Evolutionary conservation across 2,888 invertebrate species (phyloP).

Genomic region (Ichneumoninae sp.): DNA sequence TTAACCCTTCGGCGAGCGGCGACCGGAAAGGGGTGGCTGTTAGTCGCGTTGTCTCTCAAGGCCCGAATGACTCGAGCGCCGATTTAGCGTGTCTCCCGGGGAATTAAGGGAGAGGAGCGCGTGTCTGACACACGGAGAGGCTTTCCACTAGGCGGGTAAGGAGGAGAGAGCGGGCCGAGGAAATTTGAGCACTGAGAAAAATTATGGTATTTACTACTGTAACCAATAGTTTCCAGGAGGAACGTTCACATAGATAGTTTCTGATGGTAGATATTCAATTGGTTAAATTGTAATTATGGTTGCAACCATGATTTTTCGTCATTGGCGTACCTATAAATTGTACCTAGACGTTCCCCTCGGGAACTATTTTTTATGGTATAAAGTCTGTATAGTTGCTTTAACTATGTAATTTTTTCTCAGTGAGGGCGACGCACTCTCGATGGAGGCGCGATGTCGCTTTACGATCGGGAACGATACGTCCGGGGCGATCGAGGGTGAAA

Average conservation of each 20-base stretch:
- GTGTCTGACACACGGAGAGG: slow-evolving; percentile 30
- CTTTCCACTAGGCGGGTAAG: slow-evolving; percentile 20
- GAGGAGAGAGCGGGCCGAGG: not conserved
- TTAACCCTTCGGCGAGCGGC: slow-evolving; percentile 3
- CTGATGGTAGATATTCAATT: too few relatives aligned
- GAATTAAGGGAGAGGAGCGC: slow-evolving; percentile 24
- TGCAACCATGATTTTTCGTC: too few relatives aligned
- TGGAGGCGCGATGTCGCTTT: not conserved
- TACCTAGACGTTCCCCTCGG: too few relatives aligned
- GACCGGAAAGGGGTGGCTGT: slow-evolving; percentile 30
- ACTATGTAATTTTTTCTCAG: too few relatives aligned
- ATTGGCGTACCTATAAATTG: too few relatives aligned
- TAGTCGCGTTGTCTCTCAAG: slow-evolving; percentile 28
- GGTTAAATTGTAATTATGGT: too few relatives aligned
- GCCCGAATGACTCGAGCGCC: slow-evolving; percentile 8
- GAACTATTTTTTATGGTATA: too few relatives aligned
- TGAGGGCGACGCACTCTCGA: not conserved
- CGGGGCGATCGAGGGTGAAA: not conserved
- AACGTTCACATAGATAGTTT: too few relatives aligned
- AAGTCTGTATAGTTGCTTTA: too few relatives aligned
- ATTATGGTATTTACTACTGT: too few relatives aligned
- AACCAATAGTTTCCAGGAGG: too few relatives aligned
- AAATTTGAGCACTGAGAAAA: not conserved
- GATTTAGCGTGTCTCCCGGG: slow-evolving; percentile 45
- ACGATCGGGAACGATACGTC: not conserved